Evolutionary conservation across 2,113 vertebrate species (phyloP), one percentile per base, ranked within the genome.

Genomic region (Asarcornis scutulata): DNA sequence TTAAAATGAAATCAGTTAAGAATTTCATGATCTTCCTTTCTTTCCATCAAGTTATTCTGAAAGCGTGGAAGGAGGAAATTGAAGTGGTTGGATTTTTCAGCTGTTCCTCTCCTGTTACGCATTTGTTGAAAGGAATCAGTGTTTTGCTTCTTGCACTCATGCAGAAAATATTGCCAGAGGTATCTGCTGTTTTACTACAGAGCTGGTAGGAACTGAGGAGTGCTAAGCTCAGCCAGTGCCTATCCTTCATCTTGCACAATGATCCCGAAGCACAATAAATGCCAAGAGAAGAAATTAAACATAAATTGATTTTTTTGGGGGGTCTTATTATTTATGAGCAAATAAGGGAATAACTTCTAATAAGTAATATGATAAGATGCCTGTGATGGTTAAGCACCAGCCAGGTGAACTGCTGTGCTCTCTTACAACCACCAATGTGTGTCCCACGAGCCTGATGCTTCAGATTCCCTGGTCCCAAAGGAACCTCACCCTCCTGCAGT

Each of bases 221-320:
- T 71, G 29, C 50, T 17, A 31, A 27, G 42, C 34, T 22, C 68
- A 5, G 42, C 7, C 8, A 22, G 10, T 31, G 6, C 7, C 2
- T 25, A 8, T 42, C 7, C 29, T 11, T 4, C 13, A 17, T 11
- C 18, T 12, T 3, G 7, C 66, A 36, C 26, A 23, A 1, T 2
- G 6, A 20, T 16, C 34, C 34, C 6, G 46, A 11, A 32, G 56
- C 36, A 17, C 36, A 7, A 8, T 2, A 44, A 32, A 20, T 16
- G 17, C 25, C 0, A 1, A 34, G 53, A 20, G 44, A 63, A 48
- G n/a, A 21, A 1, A 25, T 4, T 1, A 32, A 63, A 48, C 10
- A 5, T 17, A 56, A 71, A 62, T 13, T 27, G 46, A 13, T 0
- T 42, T 6, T 42, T 26, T 44, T 13, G 23, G 53, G 31, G 69